Percentiles rank a stretch among this genome's conserved stretches.
These are phyloP conservation scores for Dicrostonyx torquatus DNA, from an alignment of 2,797 vertebrate species.

Conservation along the genomic window DNA sequence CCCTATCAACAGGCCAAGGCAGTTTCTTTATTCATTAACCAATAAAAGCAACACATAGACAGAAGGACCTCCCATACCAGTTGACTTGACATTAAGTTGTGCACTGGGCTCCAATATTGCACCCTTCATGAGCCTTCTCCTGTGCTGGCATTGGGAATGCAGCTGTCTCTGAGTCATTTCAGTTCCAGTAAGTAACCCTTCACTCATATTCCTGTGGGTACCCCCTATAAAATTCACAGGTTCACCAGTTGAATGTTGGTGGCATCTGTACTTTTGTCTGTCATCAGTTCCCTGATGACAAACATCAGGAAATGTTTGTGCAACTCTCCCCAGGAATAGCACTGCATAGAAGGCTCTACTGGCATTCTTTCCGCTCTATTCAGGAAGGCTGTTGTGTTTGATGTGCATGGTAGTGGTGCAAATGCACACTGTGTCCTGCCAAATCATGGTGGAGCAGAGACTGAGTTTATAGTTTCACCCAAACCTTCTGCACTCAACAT, in stretches of 20 bases:
- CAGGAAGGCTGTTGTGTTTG: not conserved
- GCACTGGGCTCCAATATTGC: not conserved
- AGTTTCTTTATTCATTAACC: too few relatives aligned
- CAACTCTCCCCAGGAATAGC: not conserved
- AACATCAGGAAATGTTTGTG: not conserved
- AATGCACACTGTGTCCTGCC: not conserved
- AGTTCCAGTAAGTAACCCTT: not conserved
- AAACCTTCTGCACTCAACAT: not conserved
- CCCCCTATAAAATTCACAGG: not conserved
- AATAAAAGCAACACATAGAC: too few relatives aligned
- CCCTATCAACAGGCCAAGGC: too few relatives aligned
- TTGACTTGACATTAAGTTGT: not conserved
- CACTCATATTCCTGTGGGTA: not conserved
- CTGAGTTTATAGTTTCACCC: not conserved
- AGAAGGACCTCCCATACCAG: too few relatives aligned
- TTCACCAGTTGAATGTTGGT: too few relatives aligned
- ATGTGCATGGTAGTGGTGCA: not conserved
- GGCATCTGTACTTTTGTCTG: not conserved
- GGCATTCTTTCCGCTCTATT: not conserved
- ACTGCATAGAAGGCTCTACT: accelerated
- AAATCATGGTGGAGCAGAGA: not conserved
- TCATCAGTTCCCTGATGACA: not conserved
- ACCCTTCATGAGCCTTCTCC: not conserved
- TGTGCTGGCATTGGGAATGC: not conserved
- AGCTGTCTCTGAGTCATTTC: not conserved